Base-by-base conservation (phyloP, 2,113 vertebrate genomes). In the Cyprinodon brontotheroides region DNA sequence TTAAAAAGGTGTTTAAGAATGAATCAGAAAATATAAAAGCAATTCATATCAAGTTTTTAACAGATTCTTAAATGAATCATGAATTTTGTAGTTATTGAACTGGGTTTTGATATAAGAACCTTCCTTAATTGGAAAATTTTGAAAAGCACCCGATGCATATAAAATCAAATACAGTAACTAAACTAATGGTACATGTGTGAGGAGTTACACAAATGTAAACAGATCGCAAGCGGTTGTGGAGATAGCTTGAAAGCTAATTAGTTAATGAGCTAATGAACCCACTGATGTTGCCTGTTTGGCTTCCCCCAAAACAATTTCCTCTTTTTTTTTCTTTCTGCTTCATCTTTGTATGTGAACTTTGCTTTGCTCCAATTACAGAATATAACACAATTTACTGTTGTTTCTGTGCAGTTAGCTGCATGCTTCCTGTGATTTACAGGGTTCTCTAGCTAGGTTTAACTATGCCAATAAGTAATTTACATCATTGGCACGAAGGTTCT, bases 281-380 rank as follows among this genome's bases (percentile, higher is more conserved):
- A 61, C 86, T 91, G 89, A 87, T 81, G 87, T 78, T 85, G 87
- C 86, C 83, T 81, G 84, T 92, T 92, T 90, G 76, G 59, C 74
- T 65, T 78, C 61, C 48, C 11, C 14, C 10, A 14, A 77, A 90
- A 73, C 81, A 77, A 70, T 68, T 65, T 57, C 77, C 59, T 12
- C 65, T 86, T 57, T 47, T 14, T 43, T 39, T 12, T 39, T 15
- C 59, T 70, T 57, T 57, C 70, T 39, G 4, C 80, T 70, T 12
- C 40, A 20, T 68, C 48, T 74, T 68, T 63, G 68, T 60, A 40
- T 50, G 66, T 53, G 80, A 78, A 80, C 70, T 45, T 41, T 3
- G 38, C 66, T 59, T 65, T 9, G 22, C 63, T 68, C 57, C 73
- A 64, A 37, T 47, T 86, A 86, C 65, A 61, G 53, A 69, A 20